Evolutionary conservation across 2,888 invertebrate species (phyloP), one percentile per base, ranked within the genome.

Genomic region (Polietes domitor): DNA sequence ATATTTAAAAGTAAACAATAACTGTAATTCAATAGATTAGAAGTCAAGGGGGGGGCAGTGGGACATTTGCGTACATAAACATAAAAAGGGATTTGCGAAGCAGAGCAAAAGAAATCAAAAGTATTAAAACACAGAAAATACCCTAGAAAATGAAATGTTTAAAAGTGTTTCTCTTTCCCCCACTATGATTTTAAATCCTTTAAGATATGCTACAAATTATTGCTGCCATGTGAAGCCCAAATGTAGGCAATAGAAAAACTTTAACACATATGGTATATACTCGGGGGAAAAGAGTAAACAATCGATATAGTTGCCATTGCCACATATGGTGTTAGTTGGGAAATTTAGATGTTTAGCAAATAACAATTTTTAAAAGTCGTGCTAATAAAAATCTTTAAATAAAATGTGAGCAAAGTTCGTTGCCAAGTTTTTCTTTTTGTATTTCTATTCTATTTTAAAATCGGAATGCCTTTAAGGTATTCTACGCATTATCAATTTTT

Each of bases 1-100:
- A 58, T 58, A 26, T 58, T 68, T 41, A 41, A 68, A 68, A 43
- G 15, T 24, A 75, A 80, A 80, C 63, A 75, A 75, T 80, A 63
- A 63, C 58, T 10, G 26, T 71, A 61, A 76, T 80, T 71, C 75
- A 63, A 80, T 63, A 71, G 53, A 53, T 65, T 65, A 43, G n/a
- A n/a, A 15, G 24, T 68, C 63, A 37, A 68, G 6, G 24, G 41
- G 12, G 26, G 10, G 10, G 28, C 37, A 41, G 37, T 6, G 37
- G 65, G 17, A 41, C 19, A 65, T 41, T 3, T 41, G 65, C 10
- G 37, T 65, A 37, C 65, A 65, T 37, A 65, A 15, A 65, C 7
- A 41, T 15, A 2, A 28, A 17, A 12, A 17, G 37, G 65, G 65
- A 65, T 65, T 65, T 65, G 10, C n/a, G 19, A 41, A 12, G 21